Evolutionary conservation across 2,113 vertebrate genomes (phyloP).

Genomic region (Brachypodius melanocephalos): DNA sequence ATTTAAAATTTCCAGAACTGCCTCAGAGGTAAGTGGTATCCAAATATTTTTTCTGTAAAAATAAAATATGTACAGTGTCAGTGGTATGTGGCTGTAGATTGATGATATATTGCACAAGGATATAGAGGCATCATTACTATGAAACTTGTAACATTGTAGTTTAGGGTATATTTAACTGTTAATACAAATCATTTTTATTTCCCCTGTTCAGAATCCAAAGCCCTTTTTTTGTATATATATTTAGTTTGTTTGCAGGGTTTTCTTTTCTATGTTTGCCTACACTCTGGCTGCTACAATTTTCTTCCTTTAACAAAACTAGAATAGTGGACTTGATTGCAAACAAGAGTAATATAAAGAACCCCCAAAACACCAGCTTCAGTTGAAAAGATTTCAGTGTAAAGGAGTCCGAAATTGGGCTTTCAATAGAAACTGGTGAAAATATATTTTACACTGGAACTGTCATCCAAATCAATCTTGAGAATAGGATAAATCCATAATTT

Average conservation of each 20-base stretch:
- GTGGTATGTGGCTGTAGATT: slow-evolving; percentile 54
- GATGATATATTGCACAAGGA: slow-evolving; percentile 57
- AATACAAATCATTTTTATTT: slow-evolving; percentile 73
- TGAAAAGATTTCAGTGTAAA: slow-evolving; percentile 43
- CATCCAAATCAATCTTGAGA: slow-evolving; percentile 1
- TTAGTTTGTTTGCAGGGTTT: fast-evolving
- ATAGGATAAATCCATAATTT: not conserved
- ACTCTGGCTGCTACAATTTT: not conserved
- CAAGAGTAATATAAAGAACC: not conserved
- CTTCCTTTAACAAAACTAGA: slow-evolving; percentile 9
- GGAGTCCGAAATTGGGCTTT: slow-evolving; percentile 2
- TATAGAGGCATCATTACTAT: slow-evolving; percentile 55
- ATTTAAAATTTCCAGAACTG: slow-evolving; percentile 67
- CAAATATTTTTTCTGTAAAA: slow-evolving; percentile 67
- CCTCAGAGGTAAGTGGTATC: slow-evolving; percentile 59
- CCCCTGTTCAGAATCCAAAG: slow-evolving; percentile 45
- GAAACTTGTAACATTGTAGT: slow-evolving; percentile 59
- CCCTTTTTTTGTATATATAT: not conserved
- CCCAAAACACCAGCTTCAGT: not conserved
- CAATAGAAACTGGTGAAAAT: slow-evolving; percentile 16
- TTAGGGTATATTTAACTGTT: slow-evolving; percentile 76
- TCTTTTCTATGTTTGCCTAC: not conserved
- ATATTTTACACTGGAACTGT: not conserved
- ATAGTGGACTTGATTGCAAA: not conserved
- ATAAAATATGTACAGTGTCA: slow-evolving; percentile 64